Base-by-base conservation (phyloP, 2,888 invertebrate genomes). In the Saturnia pavonia region DNA sequence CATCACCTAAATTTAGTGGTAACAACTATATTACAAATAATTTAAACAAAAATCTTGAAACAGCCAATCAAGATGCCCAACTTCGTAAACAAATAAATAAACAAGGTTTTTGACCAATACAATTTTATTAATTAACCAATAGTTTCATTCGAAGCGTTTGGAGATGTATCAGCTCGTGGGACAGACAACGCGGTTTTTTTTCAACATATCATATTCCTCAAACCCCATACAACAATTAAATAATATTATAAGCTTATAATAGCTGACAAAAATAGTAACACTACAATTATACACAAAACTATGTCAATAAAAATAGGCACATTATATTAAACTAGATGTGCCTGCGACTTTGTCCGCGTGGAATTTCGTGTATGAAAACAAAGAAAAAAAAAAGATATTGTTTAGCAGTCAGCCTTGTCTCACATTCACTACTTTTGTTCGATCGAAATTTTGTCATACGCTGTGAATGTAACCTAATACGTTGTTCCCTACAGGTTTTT, bases 1-100 rank as follows among this genome's bases (percentile, higher is more conserved):
- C 74, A 66, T 74, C 74, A 76, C 76, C 77, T 73, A 75, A 65
- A 70, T 42, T 68, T 70, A 70, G 42, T 65, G 78, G 78, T 77
- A 77, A 79, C 76, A 70, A 67, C 74, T 72, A 73, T 43, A 43
- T 54, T 19, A 42, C 42, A 67, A 70, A 69, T 63, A 70, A 51
- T 70, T 70, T 48, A 63, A 65, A 54, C 27, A 40, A 40, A 65
- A 34, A 40, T 14, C 19, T n/a, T 65, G 22, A n/a, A 65, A 65
- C 40, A 65, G 11, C 34, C 40, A 40, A 65, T 19, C 19, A 40
- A 65, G 34, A n/a, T 65, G 11, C 40, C 11, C 11, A 65, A 40
- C 14, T 14, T 27, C 14, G 3, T 27, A 57, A 57, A 57, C 25
- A 19, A 65, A 40, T n/a, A 65, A 40, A 65, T 65, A 65, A 65